phyloP scores from a whole-genome alignment of 2,888 invertebrate species.

The Caenorhabditis zanzibari region DNA sequence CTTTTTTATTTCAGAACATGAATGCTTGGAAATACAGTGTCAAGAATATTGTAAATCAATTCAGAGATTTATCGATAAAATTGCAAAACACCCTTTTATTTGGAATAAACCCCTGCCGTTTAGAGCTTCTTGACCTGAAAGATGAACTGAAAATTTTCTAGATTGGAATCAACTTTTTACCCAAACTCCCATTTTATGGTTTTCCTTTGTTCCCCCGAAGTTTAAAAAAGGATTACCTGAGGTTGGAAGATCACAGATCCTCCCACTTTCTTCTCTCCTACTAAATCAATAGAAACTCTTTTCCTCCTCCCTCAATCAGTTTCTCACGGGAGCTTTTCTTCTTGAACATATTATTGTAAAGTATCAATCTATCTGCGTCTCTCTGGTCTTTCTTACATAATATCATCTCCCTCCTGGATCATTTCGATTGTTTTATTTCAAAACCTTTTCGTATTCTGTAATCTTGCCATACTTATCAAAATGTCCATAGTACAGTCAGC shows the following conservation, averaged over 20 bases:
- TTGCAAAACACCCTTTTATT: no score
- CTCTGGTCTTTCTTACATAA: background rate
- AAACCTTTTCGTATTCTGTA: background rate
- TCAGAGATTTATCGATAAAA: no score
- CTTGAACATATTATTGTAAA: slow-evolving; percentile 12
- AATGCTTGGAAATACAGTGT: no score
- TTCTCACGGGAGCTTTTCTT: slow-evolving; percentile 7
- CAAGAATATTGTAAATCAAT: no score
- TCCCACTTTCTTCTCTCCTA: background rate
- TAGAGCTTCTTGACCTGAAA: no score
- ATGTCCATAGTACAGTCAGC: slow-evolving; percentile 71
- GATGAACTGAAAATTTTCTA: no score
- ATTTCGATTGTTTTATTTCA: slow-evolving; percentile 1
- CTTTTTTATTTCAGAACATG: no score
- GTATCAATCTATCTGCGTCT: slow-evolving; percentile 25
- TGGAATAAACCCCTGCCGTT: no score
- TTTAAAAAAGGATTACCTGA: background rate
- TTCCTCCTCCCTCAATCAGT: background rate
- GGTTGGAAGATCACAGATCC: slow-evolving; percentile 16
- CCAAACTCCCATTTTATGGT: no score
- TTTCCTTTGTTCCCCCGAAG: no score
- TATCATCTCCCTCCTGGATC: background rate
- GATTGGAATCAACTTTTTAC: no score
- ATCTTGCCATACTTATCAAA: background rate
- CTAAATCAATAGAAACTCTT: slow-evolving; percentile 21